A percentile compares a stretch with the other conserved stretches of the same genome.
phyloP scores from a whole-genome alignment of 2,113 vertebrate species.

The Furnarius figulus region DNA sequence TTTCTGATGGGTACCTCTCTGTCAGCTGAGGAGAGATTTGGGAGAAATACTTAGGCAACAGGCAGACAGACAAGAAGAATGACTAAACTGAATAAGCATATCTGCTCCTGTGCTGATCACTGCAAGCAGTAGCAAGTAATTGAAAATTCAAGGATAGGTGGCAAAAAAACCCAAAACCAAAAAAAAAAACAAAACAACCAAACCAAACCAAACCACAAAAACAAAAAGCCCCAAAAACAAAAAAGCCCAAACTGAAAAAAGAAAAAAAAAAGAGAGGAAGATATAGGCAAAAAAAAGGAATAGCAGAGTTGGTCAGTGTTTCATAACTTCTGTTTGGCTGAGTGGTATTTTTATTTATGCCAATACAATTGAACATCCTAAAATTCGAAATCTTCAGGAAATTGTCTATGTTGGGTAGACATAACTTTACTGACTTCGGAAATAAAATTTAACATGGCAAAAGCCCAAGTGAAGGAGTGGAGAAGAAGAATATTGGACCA shows the following conservation, averaged over 20 bases:
- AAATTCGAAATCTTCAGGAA: not conserved
- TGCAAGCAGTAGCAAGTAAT: not conserved
- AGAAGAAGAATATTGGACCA: not conserved
- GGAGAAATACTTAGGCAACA: not conserved
- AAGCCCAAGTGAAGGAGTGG: not conserved
- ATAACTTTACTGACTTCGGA: not conserved
- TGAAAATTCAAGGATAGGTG: not conserved
- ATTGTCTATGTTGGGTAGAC: not conserved
- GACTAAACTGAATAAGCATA: not conserved
- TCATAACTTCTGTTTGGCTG: not conserved
- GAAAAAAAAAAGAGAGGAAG: no score
- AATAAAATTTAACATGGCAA: not conserved
- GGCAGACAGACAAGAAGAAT: not conserved
- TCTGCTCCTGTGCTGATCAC: not conserved
- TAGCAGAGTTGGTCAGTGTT: not conserved
- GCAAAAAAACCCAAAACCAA: not conserved
- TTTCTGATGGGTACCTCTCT: not conserved
- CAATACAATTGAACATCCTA: not conserved
- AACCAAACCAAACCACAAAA: no score
- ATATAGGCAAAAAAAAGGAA: fast-evolving
- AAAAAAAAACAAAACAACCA: no score
- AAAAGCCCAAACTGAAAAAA: no score
- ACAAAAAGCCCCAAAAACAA: no score
- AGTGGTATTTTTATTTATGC: not conserved
- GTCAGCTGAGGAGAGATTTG: not conserved